Conservation (phyloP, 2,888 invertebrate genomes). For the Pyralis farinalis region DNA sequence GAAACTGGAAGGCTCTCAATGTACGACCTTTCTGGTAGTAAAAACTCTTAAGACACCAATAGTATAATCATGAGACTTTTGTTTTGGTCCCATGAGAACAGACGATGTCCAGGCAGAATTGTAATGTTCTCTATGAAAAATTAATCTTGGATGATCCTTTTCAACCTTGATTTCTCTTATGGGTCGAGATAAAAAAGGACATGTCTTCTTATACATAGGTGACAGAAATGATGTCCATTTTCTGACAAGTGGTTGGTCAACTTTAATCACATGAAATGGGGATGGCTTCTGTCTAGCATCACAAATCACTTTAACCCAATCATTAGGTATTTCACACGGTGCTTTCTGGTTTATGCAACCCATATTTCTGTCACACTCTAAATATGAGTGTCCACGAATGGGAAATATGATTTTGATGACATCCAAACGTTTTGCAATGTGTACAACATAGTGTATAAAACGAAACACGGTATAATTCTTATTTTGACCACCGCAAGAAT, state of each 20-base stretch:
- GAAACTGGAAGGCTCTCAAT: constrained; percentile 10
- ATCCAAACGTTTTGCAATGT: too few relatives aligned
- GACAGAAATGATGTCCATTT: constrained; percentile 14
- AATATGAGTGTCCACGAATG: too few relatives aligned
- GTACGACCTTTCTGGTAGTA: constrained; percentile 15
- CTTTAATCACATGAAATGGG: constrained; percentile 2
- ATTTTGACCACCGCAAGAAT: too few relatives aligned
- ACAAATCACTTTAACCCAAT: constrained; percentile 16
- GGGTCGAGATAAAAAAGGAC: constrained; percentile 22
- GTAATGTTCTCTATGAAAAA: too few relatives aligned
- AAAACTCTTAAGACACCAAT: constrained; percentile 12
- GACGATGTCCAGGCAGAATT: constrained; percentile 14
- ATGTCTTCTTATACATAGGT: too few relatives aligned
- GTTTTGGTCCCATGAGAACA: constrained; percentile 15
- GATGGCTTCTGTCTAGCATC: constrained; percentile 21
- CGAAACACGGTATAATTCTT: too few relatives aligned
- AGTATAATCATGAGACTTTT: constrained; percentile 10
- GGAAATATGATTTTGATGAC: too few relatives aligned
- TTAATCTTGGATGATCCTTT: constrained; percentile 21
- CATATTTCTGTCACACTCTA: too few relatives aligned
- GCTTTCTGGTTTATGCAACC: too few relatives aligned
- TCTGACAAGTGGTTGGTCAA: constrained; percentile 8
- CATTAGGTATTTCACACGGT: too few relatives aligned
- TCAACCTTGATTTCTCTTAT: constrained; percentile 22
- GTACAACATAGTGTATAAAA: too few relatives aligned